Conservation (phyloP, 2,797 vertebrate genomes). For the Calcarius lapponicus region DNA sequence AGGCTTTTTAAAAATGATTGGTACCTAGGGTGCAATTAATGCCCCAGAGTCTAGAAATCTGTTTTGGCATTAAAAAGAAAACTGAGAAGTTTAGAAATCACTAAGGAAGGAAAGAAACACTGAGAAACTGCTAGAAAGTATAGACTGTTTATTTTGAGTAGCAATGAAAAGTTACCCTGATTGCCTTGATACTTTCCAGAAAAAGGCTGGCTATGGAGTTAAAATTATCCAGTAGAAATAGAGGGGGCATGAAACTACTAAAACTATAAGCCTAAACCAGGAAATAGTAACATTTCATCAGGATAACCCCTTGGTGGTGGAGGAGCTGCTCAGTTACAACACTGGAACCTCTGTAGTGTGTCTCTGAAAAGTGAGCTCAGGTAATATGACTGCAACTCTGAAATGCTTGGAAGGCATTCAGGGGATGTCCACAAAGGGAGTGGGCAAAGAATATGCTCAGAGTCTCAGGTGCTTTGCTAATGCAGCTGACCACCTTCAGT, state of each 20-base stretch:
- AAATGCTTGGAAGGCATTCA: neutral
- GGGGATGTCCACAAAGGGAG: neutral
- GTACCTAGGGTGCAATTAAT: neutral
- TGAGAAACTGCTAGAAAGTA: neutral
- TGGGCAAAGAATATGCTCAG: neutral
- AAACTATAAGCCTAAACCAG: neutral
- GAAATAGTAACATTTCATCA: neutral
- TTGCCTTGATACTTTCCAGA: neutral
- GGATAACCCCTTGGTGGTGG: neutral
- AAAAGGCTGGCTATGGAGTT: neutral
- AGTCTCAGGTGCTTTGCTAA: neutral
- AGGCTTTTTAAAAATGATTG: neutral
- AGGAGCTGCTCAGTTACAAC: neutral
- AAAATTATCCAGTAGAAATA: neutral
- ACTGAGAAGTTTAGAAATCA: slow-evolving; percentile 11
- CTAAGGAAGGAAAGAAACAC: neutral
- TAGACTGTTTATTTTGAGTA: neutral
- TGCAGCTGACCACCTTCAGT: neutral
- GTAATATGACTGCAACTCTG: neutral
- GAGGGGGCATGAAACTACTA: neutral
- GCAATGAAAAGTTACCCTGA: neutral
- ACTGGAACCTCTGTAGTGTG: neutral
- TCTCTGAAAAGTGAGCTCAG: neutral
- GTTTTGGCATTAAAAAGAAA: slow-evolving; percentile 3
- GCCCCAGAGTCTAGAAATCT: neutral